Base-by-base conservation (phyloP, 2,797 vertebrate species). In the Spheniscus humboldti region DNA sequence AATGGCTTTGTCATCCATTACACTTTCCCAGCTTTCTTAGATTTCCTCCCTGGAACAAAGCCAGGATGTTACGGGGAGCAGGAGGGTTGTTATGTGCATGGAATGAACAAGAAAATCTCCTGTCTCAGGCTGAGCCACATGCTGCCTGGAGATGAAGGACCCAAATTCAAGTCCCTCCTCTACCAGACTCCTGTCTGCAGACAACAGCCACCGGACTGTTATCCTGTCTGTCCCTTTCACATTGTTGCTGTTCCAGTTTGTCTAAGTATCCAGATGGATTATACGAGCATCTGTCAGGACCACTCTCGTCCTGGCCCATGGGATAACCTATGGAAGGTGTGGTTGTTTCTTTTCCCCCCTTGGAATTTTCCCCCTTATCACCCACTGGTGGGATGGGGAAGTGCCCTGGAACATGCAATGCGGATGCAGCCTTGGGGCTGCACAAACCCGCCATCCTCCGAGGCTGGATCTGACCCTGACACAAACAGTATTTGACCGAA, bases 1-100 rank as follows among this genome's bases (percentile, higher is more conserved):
- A 95, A 90, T 59, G 90, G 74, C 69, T 94, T 92, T 96, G 83
- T 84, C 92, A 94, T 84, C 83, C 80, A 95, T 86, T 88, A 95
- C 30, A 43, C 56, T 94, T 90, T 68, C 56, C 79, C 86, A 93
- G 64, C 62, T 95, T 96, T 92, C 94, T 93, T 86, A 93, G 90
- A 88, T 90, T 90, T 93, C 83, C 30, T 91, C 33, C n/a, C 74
- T 95, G 95, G 92, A 93, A 93, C 12, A 56, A 75, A 90, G 93
- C 95, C 95, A 96, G 74, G 50, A 62, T 0, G 2, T 72, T 79
- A 89, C 0, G 0, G 67, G 77, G 83, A 93, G 66, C 2, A 0
- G 56, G 43, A 93, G 17, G 23, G 47, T 67, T 92, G 76, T 72
- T 84, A 74, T 81, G 72, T 53, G 59, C 3, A 3, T 35, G 56